These are phyloP conservation scores for Amblyjoppa fuscipennis DNA, from an alignment of 2,888 invertebrate genomes.

Conservation along the genomic window DNA sequence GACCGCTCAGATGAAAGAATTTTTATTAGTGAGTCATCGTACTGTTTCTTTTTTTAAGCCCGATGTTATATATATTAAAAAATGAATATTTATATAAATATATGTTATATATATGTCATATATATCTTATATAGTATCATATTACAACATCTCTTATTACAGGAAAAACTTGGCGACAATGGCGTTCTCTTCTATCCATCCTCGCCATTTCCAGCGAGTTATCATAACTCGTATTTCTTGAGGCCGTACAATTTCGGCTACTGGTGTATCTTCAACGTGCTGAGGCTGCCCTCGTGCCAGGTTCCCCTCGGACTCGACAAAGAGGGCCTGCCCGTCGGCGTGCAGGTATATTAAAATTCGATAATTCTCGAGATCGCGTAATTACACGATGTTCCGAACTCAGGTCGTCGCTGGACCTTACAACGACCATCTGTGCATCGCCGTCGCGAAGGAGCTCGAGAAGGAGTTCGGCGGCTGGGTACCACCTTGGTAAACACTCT, in stretches of 20 bases:
- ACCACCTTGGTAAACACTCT: slow-evolving; percentile 85
- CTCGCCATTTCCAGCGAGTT: slow-evolving; percentile 92
- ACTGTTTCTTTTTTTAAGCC: background rate
- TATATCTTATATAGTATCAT: background rate
- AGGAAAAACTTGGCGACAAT: slow-evolving; percentile 90
- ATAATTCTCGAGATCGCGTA: background rate
- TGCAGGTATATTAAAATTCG: slow-evolving; percentile 87
- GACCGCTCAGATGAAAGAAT: slow-evolving; percentile 87
- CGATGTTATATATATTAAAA: background rate
- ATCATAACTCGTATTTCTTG: slow-evolving; percentile 92
- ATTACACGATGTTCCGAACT: background rate
- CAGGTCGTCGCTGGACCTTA: slow-evolving; percentile 89
- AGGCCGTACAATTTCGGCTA: slow-evolving; percentile 94
- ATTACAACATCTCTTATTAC: slow-evolving; percentile 71
- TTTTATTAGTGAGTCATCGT: slow-evolving; percentile 87
- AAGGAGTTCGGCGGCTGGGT: slow-evolving; percentile 90
- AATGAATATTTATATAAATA: no score
- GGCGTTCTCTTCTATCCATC: slow-evolving; percentile 95
- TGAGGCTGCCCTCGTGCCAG: slow-evolving; percentile 94
- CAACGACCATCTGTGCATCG: slow-evolving; percentile 91
- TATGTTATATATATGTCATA: no score
- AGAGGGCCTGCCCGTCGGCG: slow-evolving; percentile 91
- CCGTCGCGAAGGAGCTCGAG: slow-evolving; percentile 91
- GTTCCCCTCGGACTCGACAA: slow-evolving; percentile 92
- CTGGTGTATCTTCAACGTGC: slow-evolving; percentile 94